These are phyloP conservation scores for Apotomis capreana DNA, from an alignment of 2,888 invertebrate genomes.

Conservation along the genomic window DNA sequence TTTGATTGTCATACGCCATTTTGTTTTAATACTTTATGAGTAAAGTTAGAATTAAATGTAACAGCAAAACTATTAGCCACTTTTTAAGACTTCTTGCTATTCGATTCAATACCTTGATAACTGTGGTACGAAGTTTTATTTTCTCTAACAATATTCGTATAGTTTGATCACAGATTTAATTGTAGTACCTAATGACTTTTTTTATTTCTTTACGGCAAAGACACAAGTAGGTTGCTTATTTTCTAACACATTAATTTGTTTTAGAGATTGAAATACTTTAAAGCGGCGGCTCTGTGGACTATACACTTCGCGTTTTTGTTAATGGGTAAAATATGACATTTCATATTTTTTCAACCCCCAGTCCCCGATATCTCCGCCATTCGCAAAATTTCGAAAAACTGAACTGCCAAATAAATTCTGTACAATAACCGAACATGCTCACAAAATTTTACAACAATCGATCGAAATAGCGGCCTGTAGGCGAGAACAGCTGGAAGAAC, in stretches of 20 bases:
- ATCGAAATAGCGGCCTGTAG: no score
- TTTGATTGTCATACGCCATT: neutral
- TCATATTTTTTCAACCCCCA: no score
- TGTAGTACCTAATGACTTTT: neutral
- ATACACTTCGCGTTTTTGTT: no score
- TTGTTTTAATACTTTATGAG: neutral
- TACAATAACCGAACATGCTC: no score
- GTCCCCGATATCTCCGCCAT: no score
- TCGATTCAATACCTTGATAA: neutral
- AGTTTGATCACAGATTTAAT: neutral
- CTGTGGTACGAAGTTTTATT: neutral
- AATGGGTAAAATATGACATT: no score
- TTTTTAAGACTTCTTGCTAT: neutral
- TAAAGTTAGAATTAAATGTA: neutral
- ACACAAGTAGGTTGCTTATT: constrained; percentile 24
- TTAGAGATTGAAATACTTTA: neutral
- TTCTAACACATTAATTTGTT: constrained; percentile 30
- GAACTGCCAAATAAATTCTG: no score
- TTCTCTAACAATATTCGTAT: neutral
- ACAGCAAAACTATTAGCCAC: neutral
- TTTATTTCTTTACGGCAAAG: neutral
- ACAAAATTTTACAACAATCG: no score
- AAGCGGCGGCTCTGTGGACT: neutral
- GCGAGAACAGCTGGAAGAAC: no score
- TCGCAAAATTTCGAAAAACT: no score